These are phyloP conservation scores for Semotilus atromaculatus DNA, from an alignment of 2,797 vertebrate genomes.

Conservation along the genomic window DNA sequence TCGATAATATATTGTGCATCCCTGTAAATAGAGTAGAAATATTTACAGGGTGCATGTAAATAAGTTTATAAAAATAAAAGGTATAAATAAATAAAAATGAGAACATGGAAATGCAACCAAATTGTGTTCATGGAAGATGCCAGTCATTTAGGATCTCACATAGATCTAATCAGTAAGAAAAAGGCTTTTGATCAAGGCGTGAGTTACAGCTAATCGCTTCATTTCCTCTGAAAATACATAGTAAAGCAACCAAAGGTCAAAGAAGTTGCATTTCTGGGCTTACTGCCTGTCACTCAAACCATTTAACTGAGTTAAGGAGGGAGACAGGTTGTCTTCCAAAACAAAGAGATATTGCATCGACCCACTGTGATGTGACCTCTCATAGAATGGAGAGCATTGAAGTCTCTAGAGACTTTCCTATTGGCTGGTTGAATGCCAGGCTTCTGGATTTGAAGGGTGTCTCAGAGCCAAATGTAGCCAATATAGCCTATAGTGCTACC, in stretches of 20 bases:
- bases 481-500: slow-evolving; percentile 22
- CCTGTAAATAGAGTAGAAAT: not conserved
- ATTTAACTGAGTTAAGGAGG: not conserved
- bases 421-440: slow-evolving; percentile 26
- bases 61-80: not conserved
- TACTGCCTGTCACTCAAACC: not conserved
- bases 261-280: not conserved
- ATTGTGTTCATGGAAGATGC: not conserved
- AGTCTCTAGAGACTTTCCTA: slow-evolving; percentile 29
- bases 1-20: not conserved
- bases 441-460: slow-evolving; percentile 18
- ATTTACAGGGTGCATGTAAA: not conserved
- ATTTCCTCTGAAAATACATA: not conserved
- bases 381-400: not conserved
- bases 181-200: not conserved
- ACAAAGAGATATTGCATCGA: slow-evolving; percentile 27
- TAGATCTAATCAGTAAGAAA: not conserved
- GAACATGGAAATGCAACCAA: not conserved
- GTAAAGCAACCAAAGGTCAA: slow-evolving; percentile 3
- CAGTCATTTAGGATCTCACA: not conserved
- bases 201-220: not conserved
- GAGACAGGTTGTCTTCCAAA: slow-evolving; percentile 31
- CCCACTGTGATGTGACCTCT: slow-evolving; percentile 20
- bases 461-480: not conserved
- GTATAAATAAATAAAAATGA: not conserved